These are phyloP conservation scores for Muntiacus reevesi DNA, from an alignment of 2,113 vertebrate genomes.

Conservation along the genomic window DNA sequence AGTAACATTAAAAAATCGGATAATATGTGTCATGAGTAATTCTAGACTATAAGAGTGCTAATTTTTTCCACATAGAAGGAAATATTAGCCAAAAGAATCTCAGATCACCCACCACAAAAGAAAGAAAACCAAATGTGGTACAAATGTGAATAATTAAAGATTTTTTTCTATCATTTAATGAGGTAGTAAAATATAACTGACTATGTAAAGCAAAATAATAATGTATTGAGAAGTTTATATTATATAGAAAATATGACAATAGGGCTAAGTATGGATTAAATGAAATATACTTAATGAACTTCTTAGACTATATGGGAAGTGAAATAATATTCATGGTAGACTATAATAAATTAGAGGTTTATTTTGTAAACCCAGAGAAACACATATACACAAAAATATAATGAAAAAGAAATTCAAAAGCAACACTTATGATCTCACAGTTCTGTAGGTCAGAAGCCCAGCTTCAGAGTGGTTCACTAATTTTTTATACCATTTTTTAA, in stretches of 20 bases:
- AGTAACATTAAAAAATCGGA: background rate
- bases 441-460: background rate
- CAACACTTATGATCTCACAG: background rate
- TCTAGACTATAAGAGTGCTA: background rate
- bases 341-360: background rate
- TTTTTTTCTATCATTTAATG: background rate
- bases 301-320: background rate
- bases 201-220: background rate
- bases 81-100: background rate
- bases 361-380: background rate
- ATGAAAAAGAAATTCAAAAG: background rate
- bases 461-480: background rate
- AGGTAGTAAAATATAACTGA: background rate
- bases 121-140: background rate
- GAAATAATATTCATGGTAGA: background rate
- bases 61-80: background rate
- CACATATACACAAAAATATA: background rate
- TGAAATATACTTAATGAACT: background rate
- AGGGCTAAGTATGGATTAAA: background rate
- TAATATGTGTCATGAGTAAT: background rate
- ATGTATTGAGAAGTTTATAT: background rate
- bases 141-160: background rate
- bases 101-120: background rate
- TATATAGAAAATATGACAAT: background rate
- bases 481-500: background rate